A percentile compares a stretch with the other conserved stretches of the same genome.
Evolutionary conservation across 1,140 invertebrate genomes (phyloP).

Genomic region (Arctopsyche grandis): DNA sequence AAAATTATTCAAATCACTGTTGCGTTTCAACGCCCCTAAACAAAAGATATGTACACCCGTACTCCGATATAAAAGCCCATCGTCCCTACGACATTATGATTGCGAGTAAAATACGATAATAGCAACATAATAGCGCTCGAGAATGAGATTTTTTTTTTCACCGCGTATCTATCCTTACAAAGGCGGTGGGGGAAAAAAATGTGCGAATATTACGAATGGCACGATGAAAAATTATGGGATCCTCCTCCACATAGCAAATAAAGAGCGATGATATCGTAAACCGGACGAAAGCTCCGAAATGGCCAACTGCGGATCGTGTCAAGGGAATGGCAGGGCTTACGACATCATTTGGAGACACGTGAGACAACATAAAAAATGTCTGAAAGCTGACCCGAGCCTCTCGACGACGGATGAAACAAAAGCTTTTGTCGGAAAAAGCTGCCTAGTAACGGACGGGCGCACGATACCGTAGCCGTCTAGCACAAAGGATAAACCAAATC

Average conservation of each 20-base stretch:
- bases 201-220: background rate
- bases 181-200: background rate
- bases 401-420: background rate
- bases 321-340: background rate
- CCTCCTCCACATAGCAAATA: background rate
- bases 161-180: background rate
- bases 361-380: slow-evolving; percentile 10
- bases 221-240: slow-evolving; percentile 16
- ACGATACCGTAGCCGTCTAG: background rate
- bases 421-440: background rate
- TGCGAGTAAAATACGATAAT: background rate
- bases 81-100: background rate
- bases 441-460: background rate
- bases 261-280: slow-evolving; percentile 8
- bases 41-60: background rate
- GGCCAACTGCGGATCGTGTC: background rate
- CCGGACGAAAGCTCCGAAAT: slow-evolving; percentile 3
- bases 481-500: background rate
- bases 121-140: background rate
- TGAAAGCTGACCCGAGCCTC: background rate
- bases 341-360: slow-evolving; percentile 9
- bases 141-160: background rate
- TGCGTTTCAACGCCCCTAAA: slow-evolving; percentile 18
- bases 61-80: background rate
- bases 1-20: slow-evolving; percentile 25